Base-by-base conservation (phyloP, 2,797 vertebrate species). In the Botia kubotai region DNA sequence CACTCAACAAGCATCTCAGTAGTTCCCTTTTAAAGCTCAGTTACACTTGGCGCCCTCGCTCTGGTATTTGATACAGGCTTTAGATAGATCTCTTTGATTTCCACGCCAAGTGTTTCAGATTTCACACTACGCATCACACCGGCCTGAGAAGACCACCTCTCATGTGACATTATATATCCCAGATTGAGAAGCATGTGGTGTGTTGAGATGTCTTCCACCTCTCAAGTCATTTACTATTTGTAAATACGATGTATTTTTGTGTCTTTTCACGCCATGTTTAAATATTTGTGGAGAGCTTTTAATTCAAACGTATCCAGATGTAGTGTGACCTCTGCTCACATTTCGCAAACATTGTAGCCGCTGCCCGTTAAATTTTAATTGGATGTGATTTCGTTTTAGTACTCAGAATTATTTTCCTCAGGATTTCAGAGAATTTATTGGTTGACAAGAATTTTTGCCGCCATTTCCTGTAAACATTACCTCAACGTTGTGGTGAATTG, bases 1-100 rank as follows among this genome's bases (percentile, higher is more conserved):
- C 48, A 50, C 68, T 14, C 5, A 17, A 43, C 65, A 55, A 78
- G 26, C 76, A 66, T 68, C 53, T 48, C 50, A 67, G 50, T 46
- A 55, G 57, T 76, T 19, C 62, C 68, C 5, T 65, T 43, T 62
- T 67, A 80, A 77, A 72, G 69, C 55, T 63, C 66, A 72, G 68
- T 81, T 55, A 79, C 69, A 66, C n/a, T 26, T 62, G 58, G 70
- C 53, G 14, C 72, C 65, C 57, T 62, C 48, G 43, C 55, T 65
- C 52, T 82, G 83, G 68, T 48, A 82, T 77, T 72, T 75, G 77
- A 85, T 82, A 79, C 29, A 72, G 67, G 50, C 75, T 62, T 16
- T 17, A 53, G 16, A 33, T 66, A 33, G 62, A 52, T 55, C 70
- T 72, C 79, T 83, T 87, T 85, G 82, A 87, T 75, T 85, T 8